Conservation (phyloP, 1,140 invertebrate genomes). For the Drosophila melanogaster region DNA sequence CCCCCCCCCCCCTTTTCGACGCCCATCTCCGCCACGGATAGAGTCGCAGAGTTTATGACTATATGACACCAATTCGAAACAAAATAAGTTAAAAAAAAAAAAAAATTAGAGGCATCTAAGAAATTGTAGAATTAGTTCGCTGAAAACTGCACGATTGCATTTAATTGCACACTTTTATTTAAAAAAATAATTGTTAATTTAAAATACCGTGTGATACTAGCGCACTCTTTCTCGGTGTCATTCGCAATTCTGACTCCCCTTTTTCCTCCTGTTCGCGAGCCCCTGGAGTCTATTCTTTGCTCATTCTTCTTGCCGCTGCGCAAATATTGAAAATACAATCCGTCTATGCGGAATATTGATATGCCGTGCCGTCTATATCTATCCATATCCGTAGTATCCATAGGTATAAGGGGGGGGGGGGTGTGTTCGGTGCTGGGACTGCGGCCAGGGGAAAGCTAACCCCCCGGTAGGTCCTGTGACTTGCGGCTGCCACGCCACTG, state of each 20-base stretch:
- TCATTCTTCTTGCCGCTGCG: constrained; percentile 65
- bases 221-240: not conserved
- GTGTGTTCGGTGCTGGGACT: not conserved
- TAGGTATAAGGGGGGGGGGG: too few species aligned
- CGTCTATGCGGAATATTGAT: constrained; percentile 81
- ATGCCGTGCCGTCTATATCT: constrained; percentile 64
- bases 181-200: not conserved
- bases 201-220: constrained; percentile 2
- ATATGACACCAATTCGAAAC: not conserved
- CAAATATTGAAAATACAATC: constrained; percentile 83
- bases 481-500: constrained; percentile 40
- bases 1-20: constrained; percentile 11
- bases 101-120: too few species aligned
- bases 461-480: constrained; percentile 19
- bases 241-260: not conserved
- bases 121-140: too few species aligned
- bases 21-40: constrained; percentile 10
- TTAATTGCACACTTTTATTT: not conserved
- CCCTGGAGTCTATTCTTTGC: constrained; percentile 32
- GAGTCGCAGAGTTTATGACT: constrained; percentile 4
- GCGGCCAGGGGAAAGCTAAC: not conserved
- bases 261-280: constrained; percentile 3
- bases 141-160: not conserved
- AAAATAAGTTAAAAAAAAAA: not conserved
- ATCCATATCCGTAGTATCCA: constrained; percentile 41